Percentiles rank a stretch among this genome's conserved stretches.
These are phyloP conservation scores for Vultur gryphus DNA, from an alignment of 2,797 vertebrate genomes.

Conservation along the genomic window DNA sequence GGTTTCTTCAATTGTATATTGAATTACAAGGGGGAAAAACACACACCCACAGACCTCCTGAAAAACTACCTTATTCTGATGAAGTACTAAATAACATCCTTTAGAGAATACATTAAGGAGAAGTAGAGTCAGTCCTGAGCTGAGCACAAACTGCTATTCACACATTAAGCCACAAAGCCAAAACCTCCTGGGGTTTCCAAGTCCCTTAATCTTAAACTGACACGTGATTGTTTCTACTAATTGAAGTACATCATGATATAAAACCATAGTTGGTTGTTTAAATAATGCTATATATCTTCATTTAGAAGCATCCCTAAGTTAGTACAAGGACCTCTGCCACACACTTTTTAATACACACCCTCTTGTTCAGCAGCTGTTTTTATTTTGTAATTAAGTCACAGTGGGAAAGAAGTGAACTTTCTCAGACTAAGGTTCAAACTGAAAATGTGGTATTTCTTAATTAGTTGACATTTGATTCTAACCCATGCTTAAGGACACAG, in stretches of 20 bases:
- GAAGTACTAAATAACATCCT: slow-evolving; percentile 32
- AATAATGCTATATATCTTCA: slow-evolving; percentile 20
- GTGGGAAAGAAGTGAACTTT: neutral
- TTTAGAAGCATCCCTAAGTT: neutral
- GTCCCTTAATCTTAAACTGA: slow-evolving; percentile 22
- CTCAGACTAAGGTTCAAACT: neutral
- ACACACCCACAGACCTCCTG: neutral
- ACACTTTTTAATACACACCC: neutral
- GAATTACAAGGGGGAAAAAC: neutral
- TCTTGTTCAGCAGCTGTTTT: neutral
- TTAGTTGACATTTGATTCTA: neutral
- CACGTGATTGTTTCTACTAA: neutral
- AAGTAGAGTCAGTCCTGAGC: neutral
- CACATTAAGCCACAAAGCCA: neutral
- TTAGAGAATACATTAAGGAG: neutral
- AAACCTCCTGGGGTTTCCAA: neutral
- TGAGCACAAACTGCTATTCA: neutral
- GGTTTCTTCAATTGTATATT: slow-evolving; percentile 23
- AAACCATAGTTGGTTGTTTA: neutral
- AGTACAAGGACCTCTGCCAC: neutral
- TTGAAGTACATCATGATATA: neutral
- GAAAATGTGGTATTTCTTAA: neutral
- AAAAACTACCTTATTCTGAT: neutral
- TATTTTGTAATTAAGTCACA: neutral
- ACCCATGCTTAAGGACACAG: neutral